Evolutionary conservation across 2,797 vertebrate genomes (phyloP), one percentile per base, ranked within the genome.

Genomic region (Atherinosoma microstoma): DNA sequence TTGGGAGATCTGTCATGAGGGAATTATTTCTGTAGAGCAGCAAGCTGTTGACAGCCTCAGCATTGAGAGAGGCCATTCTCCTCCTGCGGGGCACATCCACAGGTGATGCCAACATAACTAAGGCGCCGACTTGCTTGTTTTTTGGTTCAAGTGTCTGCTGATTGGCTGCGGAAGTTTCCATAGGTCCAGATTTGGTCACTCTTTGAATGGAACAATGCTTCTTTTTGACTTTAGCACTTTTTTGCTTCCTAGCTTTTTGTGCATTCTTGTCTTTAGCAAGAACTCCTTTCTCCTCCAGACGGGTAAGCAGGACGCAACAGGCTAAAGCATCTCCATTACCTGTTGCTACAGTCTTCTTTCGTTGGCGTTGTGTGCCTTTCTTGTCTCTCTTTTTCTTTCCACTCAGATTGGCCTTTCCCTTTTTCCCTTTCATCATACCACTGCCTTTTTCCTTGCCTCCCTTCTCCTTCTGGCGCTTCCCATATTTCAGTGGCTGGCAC

Each of bases 11-110:
- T 27, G 91, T 80, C 7, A 78, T 10, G 35, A 84, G 70, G 12
- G 94, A 83, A 3, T 96, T 91, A 0, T 95, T 92, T 73, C 95
- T 94, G 78, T 97, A 96, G 3, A 99, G 94, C 58, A 99, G 95
- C 87, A 99, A 81, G 81, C 96, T 98, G 93, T 99, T 99, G 60
- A 99, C 96, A 0, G 98, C 98, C 93, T 99, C 98, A 0, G 98
- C 98, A 0, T 99, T 99, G 22, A 99, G 95, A 29, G 97, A 97
- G 58, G 98, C 98, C 86, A 99, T 89, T 30, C 98, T 94, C 69
- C 98, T 95, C 79, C 96, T 96, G 62, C 98, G 95, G 47, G 97
- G 97, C 90, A 97, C 96, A 0, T 87, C 86, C 82, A 62, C 53
- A 8, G 84, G 63, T 24, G 84, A 29, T 13, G 79, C 36, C 42